Base-by-base conservation (phyloP, 2,113 vertebrate species). In the Seriola rivoliana region DNA sequence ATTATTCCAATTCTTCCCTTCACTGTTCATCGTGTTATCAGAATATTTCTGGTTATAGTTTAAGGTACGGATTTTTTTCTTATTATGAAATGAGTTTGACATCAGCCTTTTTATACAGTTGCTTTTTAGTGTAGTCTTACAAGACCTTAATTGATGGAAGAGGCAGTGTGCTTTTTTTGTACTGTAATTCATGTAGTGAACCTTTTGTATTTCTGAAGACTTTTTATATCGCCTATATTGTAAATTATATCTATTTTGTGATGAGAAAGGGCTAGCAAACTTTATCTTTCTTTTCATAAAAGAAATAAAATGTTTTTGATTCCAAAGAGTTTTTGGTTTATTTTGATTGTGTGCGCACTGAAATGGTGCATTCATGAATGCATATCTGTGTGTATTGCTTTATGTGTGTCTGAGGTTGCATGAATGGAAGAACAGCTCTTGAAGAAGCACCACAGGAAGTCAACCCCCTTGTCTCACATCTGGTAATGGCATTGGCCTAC, bases 171-270 rank as follows among this genome's bases (percentile, higher is more conserved):
- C 1, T 46, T 85, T 78, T 78, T 81, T 85, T 79, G 42, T 89
- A 79, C 78, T 91, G 58, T 80, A 83, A 62, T 65, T 71, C 54
- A 64, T 88, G 62, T 85, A 80, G 68, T 80, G 58, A 85, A 72
- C 48, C 29, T 60, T 87, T 71, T 83, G 66, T 71, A 85, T 87
- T 73, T 85, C n/a, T 54, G 10, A 86, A 54, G 36, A 80, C 65
- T 71, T 91, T 87, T 86, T 65, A 68, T 82, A 75, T 67, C 23
- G 57, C 71, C 52, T 85, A 75, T 84, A 71, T 82, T 87, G 63
- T 94, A 94, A 95, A 89, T 93, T 92, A 93, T 92, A 80, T 87
- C 66, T 78, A 72, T 93, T 91, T 88, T 91, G 78, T 89, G 78
- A 71, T 69, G 82, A 73, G 29, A 69, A 70, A 82, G 55, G 11